Evolutionary conservation across 2,113 vertebrate species (phyloP).

Genomic region (Etia nguti): DNA sequence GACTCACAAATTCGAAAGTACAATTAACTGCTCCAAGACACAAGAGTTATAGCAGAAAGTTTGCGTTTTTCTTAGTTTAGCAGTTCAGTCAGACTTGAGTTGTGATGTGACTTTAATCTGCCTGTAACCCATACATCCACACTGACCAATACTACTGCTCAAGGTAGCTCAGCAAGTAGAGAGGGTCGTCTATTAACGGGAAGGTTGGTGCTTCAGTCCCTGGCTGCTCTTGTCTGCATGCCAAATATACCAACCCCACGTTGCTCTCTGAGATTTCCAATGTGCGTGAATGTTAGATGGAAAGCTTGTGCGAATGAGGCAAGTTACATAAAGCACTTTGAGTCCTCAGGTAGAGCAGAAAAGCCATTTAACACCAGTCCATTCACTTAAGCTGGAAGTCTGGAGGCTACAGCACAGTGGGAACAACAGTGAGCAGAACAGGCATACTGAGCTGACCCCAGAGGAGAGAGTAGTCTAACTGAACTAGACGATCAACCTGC

Average conservation of each 20-base stretch:
- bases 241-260: not conserved
- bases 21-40: not conserved
- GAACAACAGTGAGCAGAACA: not conserved
- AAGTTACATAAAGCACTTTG: not conserved
- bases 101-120: not conserved
- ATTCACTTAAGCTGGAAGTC: not conserved
- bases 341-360: not conserved
- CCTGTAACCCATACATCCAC: rapidly evolving
- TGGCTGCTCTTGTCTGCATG: not conserved
- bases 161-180: not conserved
- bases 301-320: not conserved
- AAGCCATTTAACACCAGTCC: rapidly evolving
- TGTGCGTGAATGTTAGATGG: rapidly evolving
- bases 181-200: not conserved
- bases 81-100: not conserved
- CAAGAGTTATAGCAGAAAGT: not conserved
- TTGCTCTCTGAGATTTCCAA: not conserved
- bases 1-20: rapidly evolving
- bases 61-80: not conserved
- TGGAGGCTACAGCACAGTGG: not conserved
- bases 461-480: not conserved
- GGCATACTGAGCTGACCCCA: not conserved
- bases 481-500: not conserved
- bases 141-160: rapidly evolving
- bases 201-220: too few species aligned